These are phyloP conservation scores for Axea sp. DNA, from an alignment of 2,888 invertebrate species.

Conservation along the genomic window DNA sequence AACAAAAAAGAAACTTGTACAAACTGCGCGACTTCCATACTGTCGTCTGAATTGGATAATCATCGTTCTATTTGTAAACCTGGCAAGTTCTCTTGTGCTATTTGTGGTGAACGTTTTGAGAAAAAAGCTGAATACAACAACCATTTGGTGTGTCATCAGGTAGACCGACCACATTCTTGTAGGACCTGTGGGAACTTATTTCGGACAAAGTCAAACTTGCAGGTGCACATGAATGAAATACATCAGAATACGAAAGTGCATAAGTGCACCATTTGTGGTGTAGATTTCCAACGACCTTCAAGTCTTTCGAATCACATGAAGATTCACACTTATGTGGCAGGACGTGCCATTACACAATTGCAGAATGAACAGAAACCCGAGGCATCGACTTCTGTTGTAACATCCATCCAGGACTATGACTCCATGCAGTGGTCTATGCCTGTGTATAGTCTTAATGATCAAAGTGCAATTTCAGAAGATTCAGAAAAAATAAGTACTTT, in stretches of 20 bases:
- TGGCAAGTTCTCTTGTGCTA: conserved; percentile 71
- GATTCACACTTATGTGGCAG: conserved; percentile 79
- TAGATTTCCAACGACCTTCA: conserved; percentile 79
- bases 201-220: conserved; percentile 75
- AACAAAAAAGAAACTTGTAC: conserved; percentile 74
- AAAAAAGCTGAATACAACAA: conserved; percentile 79
- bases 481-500: conserved; percentile 71
- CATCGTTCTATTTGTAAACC: conserved; percentile 70
- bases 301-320: conserved; percentile 81
- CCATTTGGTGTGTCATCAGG: conserved; percentile 80
- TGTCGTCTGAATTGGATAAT: conserved; percentile 69
- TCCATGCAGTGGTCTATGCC: conserved; percentile 72
- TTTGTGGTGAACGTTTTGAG: conserved; percentile 78
- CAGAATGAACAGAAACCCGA: conserved; percentile 60
- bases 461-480: conserved; percentile 53
- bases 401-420: conserved; percentile 70
- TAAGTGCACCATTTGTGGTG: conserved; percentile 79
- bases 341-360: conserved; percentile 75
- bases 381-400: conserved; percentile 66
- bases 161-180: conserved; percentile 79
- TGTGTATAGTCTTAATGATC: conserved; percentile 70
- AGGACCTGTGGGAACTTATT: conserved; percentile 78
- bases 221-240: conserved; percentile 74
- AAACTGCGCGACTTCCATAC: conserved; percentile 69
- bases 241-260: conserved; percentile 73